Base-by-base conservation (phyloP, 2,888 invertebrate species). In the Lycia hirtaria region DNA sequence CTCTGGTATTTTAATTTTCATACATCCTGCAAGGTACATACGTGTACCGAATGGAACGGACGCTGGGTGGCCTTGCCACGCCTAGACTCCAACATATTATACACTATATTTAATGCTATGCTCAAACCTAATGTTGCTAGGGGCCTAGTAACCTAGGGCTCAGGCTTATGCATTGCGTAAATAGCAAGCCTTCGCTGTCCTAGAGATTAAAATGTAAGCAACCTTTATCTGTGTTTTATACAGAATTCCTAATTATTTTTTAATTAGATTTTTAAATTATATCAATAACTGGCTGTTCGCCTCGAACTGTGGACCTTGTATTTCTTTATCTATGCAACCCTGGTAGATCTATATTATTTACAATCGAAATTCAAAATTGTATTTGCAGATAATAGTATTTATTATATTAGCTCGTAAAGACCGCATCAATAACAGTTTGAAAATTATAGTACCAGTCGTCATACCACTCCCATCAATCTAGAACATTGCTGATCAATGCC, bases 11-110 rank as follows among this genome's bases (percentile, higher is more conserved):
- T 56, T 30, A 56, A 49, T 49, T 33, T 51, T 47, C 40, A 56
- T 51, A 44, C 56, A 49, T 50, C 44, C 50, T 37, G 38, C 32
- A 10, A 26, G 4, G 6, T 0, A 12, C 49, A 24, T 37, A 44
- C 41, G 26, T 55, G 54, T 41, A 26, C 19, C 38, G 38, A 54
- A 44, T 65, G 60, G 68, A 65, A 53, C 54, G 69, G 67, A 38
- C 45, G 60, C 54, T 37, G 49, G 69, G 17, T 64, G 76, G 68
- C 79, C 79, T 79, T 77, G 79, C 76, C 76, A 69, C 72, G 71
- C 76, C 76, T 47, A 6, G 35, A 10, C 40, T 69, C 59, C 65
- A 59, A 64, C 60, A 60, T 62, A 56, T 60, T 58, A 61, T 55
- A 49, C 50, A 58, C 57, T 57, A 50, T 45, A 51, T 55, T 26